Evolutionary conservation across 2,113 vertebrate genomes (phyloP), one percentile per base, ranked within the genome.

Genomic region (Cottus gobio): DNA sequence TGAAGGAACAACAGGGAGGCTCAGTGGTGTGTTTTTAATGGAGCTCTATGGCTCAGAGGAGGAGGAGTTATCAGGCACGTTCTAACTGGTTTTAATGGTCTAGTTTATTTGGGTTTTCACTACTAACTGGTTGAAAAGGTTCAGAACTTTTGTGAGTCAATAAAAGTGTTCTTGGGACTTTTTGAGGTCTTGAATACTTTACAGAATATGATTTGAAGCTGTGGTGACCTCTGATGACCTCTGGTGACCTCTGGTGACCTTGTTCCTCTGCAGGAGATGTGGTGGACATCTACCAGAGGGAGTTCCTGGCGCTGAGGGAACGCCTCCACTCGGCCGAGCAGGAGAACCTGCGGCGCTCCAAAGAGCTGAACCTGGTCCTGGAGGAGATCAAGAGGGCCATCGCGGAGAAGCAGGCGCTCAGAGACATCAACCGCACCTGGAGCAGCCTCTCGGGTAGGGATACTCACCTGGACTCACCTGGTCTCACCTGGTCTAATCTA

Each of bases 351-450:
- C 96, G 96, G 87, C 97, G 97, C 79, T 99, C 97, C 10, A 99
- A 99, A 90, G 97, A 99, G 89, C 96, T 99, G 81, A 99, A 99
- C 92, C 91, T 99, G 93, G 97, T 99, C 56, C 95, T 99, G 92
- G 98, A 99, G 71, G 97, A 99, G 94, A 99, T 99, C 92, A 99
- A 99, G 93, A 93, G 96, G 85, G 97, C 97, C 0, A 95, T 99
- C 77, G 97, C 98, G 0, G 98, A 93, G 85, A 93, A 92, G 24
- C 91, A 93, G 82, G 90, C 90, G 0, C 90, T 94, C 9, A 69
- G 90, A 64, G 93, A 94, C 85, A 90, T 93, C 84, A 93, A 94
- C 90, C 91, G 83, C 22, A 94, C 93, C 86, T 94, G 92, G 92
- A 90, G 85, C 90, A 93, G 90, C 72, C 93, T 94, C 10, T 93